These are phyloP conservation scores for Amorpha juglandis DNA, from an alignment of 2,888 invertebrate species.

Conservation along the genomic window DNA sequence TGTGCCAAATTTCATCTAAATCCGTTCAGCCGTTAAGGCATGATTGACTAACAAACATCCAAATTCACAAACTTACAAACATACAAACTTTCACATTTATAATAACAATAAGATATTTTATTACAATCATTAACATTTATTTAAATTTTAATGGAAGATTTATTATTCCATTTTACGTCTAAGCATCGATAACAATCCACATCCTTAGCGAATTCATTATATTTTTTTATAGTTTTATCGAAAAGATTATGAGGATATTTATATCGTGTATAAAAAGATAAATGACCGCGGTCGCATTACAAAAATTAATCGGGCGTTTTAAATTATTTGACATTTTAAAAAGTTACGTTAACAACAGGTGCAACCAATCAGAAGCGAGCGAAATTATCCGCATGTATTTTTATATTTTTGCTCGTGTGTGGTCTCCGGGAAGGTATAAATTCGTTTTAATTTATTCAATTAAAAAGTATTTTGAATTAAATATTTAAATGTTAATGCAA, in stretches of 20 bases:
- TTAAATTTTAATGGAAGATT: too few species aligned
- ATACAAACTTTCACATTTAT: too few species aligned
- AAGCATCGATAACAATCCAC: background rate
- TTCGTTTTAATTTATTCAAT: slow-evolving; percentile 18
- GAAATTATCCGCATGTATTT: slow-evolving; percentile 45
- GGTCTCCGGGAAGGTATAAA: slow-evolving; percentile 43
- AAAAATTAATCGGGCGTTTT: slow-evolving; percentile 45
- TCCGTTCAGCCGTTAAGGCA: too few species aligned
- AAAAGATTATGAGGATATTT: slow-evolving; percentile 16
- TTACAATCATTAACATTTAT: too few species aligned
- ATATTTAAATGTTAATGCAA: slow-evolving; percentile 23
- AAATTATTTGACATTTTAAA: slow-evolving; percentile 52
- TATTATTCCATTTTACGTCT: background rate
- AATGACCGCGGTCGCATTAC: slow-evolving; percentile 28
- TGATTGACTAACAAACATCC: too few species aligned
- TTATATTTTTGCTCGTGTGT: slow-evolving; percentile 44
- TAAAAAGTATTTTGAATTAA: slow-evolving; percentile 17
- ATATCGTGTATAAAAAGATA: slow-evolving; percentile 14
- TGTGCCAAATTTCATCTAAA: too few species aligned
- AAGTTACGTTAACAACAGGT: slow-evolving; percentile 47
- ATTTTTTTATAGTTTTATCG: slow-evolving; percentile 28
- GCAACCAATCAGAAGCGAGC: slow-evolving; percentile 44
- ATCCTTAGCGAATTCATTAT: background rate
- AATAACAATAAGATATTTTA: too few species aligned
- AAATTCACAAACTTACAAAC: too few species aligned